phyloP scores from a whole-genome alignment of 2,797 vertebrate genomes.

The Typhlichthys subterraneus region DNA sequence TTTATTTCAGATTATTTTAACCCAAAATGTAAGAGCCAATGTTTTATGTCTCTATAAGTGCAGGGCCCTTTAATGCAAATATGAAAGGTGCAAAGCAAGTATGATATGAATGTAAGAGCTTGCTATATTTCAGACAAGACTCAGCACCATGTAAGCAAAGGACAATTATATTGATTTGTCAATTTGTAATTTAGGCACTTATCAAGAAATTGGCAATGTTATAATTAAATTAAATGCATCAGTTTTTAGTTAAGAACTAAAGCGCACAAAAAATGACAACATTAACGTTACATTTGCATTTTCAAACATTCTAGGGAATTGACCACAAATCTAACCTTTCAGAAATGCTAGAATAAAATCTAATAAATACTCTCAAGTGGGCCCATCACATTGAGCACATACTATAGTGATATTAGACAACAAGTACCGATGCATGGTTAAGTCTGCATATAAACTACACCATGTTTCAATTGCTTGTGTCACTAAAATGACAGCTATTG shows the following conservation, averaged over 20 bases:
- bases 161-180: constrained; percentile 54
- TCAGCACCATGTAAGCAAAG: constrained; percentile 61
- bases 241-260: constrained; percentile 16
- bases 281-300: constrained; percentile 9
- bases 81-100: constrained; percentile 7
- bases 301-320: constrained; percentile 26
- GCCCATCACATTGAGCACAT: constrained; percentile 28
- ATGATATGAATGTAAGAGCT: constrained; percentile 11
- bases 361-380: constrained; percentile 36
- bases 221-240: constrained; percentile 1
- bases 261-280: background rate
- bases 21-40: constrained; percentile 22
- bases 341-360: constrained; percentile 36
- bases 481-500: constrained; percentile 30
- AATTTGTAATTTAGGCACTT: constrained; percentile 74
- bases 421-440: constrained; percentile 28
- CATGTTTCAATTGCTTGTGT: constrained; percentile 43
- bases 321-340: constrained; percentile 19
- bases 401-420: constrained; percentile 37
- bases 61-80: constrained; percentile 4
- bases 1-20: constrained; percentile 27
- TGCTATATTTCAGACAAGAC: constrained; percentile 36
- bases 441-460: constrained; percentile 37
- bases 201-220: constrained; percentile 64
- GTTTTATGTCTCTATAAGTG: background rate